Conservation (phyloP, 2,888 invertebrate species). For the Cheilosia pagana region DNA sequence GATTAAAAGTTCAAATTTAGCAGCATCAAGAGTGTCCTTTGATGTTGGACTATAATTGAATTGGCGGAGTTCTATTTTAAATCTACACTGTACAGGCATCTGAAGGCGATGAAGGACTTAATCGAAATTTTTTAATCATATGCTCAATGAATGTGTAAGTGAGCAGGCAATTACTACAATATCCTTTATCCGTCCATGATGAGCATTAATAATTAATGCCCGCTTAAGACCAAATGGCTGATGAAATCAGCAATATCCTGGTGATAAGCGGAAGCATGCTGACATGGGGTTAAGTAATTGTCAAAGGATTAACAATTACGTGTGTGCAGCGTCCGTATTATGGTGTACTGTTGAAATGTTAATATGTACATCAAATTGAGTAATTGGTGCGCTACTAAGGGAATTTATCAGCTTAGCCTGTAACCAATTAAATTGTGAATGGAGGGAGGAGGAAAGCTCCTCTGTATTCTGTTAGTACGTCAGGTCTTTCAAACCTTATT, state of each 20-base stretch:
- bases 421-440: not conserved
- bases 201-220: conserved; percentile 14
- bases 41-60: not conserved
- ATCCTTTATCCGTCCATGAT: not conserved
- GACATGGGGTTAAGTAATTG: conserved; percentile 12
- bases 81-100: too few relatives aligned
- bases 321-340: not conserved
- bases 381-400: not conserved
- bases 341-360: not conserved
- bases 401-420: not conserved
- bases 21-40: conserved; percentile 6
- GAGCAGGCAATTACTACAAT: too few relatives aligned
- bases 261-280: not conserved
- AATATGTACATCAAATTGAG: not conserved
- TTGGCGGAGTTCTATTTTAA: not conserved
- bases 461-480: too few relatives aligned
- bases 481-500: too few relatives aligned
- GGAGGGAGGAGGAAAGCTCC: too few relatives aligned
- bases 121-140: too few relatives aligned
- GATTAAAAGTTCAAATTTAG: conserved; percentile 15
- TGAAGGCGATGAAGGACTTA: too few relatives aligned
- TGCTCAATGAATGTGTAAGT: too few relatives aligned
- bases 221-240: not conserved
- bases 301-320: conserved; percentile 13
- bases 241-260: not conserved